Evolutionary conservation across 1,140 invertebrate genomes (phyloP), one percentile per base, ranked within the genome.

Genomic region (Zaprionus africanus): DNA sequence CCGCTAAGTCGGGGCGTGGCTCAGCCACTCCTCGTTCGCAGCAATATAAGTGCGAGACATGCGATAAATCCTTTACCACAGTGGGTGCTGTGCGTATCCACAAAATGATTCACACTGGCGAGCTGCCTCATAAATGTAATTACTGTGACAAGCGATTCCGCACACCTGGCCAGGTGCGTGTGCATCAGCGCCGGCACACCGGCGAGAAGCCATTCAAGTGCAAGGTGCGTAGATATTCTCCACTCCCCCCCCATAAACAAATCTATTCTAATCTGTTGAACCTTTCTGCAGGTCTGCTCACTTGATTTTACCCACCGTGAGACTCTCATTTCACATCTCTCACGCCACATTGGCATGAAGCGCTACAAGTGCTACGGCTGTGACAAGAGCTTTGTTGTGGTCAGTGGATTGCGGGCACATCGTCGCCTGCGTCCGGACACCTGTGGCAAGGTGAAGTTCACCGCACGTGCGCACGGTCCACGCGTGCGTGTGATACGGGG

Each of bases 121-220:
- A 82, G 26, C 22, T 92, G 71, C 91, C 91, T 6, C 66, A 92
- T 22, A 85, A 91, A 51, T 92, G 91, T 49, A 73, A 74, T 49
- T 92, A 74, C 64, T 92, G 91, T 53, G 91, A 92, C 4, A 92
- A 92, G 57, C 85, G 81, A 2, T 92, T 92, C 38, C 88, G 91
- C 4, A 92, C 91, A 4, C 81, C 82, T 17, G 91, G 91, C 2
- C 91, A 92, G 59, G 88, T 92, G 4, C 84, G 79, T 3, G 91
- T 92, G 4, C 98, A 99, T 92, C 98, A 98, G 93, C 95, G 97
- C 31, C 97, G 97, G 1, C 97, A 98, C 91, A 98, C 97, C 0
- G 97, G 98, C 1, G 96, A 96, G 83, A 95, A 96, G 61, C 96
- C 96, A 3, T 97, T 96, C 83, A 95, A 97, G 78, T 99, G 98